A percentile compares a stretch with the other conserved stretches of the same genome.
Evolutionary conservation across 1,140 invertebrate species (phyloP).

Genomic region (Pogonognathellus flavescens): DNA sequence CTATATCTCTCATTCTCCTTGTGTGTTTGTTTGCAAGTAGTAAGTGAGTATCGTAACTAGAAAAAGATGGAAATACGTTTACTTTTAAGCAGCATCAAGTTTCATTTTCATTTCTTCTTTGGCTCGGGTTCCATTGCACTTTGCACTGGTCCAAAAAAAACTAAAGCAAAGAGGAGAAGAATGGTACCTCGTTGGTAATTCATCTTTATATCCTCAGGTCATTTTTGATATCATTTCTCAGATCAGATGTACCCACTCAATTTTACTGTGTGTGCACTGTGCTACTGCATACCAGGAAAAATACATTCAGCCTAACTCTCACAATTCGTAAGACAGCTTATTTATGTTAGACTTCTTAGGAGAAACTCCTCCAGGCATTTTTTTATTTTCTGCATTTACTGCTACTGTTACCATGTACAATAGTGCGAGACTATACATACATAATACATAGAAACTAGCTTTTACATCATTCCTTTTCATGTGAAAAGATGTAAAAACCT

Average conservation of each 20-base stretch:
- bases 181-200: conserved; percentile 53
- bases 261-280: neutral
- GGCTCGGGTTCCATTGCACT: neutral
- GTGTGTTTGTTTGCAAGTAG: too few relatives aligned
- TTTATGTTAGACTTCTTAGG: neutral
- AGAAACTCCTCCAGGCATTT: too few relatives aligned
- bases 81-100: neutral
- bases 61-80: neutral
- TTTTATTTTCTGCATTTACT: too few relatives aligned
- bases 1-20: too few relatives aligned
- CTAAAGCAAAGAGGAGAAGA: too few relatives aligned
- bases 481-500: too few relatives aligned
- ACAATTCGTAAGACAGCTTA: neutral
- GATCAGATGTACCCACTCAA: conserved; percentile 31
- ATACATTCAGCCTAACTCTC: neutral
- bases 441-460: too few relatives aligned
- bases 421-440: too few relatives aligned
- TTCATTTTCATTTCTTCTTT: conserved; percentile 26
- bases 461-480: too few relatives aligned
- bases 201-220: conserved; percentile 62
- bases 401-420: too few relatives aligned
- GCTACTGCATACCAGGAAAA: neutral
- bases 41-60: neutral
- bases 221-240: conserved; percentile 55
- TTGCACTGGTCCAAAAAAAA: conserved; percentile 13